Evolutionary conservation across 2,888 invertebrate genomes (phyloP), one percentile per base, ranked within the genome.

Genomic region (Machimus rusticus): DNA sequence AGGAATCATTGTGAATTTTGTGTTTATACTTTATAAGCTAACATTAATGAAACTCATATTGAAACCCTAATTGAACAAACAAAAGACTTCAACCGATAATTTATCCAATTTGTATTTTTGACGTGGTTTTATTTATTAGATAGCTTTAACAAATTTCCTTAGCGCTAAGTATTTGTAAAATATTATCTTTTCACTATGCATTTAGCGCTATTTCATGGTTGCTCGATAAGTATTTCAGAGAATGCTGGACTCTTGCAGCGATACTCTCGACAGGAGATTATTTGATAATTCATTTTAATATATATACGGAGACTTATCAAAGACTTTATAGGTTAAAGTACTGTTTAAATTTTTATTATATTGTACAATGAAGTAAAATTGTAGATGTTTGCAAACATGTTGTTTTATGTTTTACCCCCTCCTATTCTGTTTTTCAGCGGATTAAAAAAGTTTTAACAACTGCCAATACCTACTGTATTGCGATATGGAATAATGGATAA

Each of bases 91-190:
- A 66, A 28, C 28, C 9, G 28, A 37, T 77, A 16, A 39, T 77
- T 77, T 66, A 66, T 66, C 66, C 66, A 66, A 23, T 66, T 66
- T 84, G 34, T 66, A 34, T 23, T 79, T 79, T 79, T 66, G 66
- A 79, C 46, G 51, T 51, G 23, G 37, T 46, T n/a, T 66, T 84
- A 84, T 84, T 84, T 84, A 84, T 84, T 84, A 84, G 82, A 84
- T 84, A 84, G 82, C 66, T 84, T 84, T 84, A 84, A 84, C 82
- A 84, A 84, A 84, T 84, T 84, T 84, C 14, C 66, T 84, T 84
- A 84, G 39, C 66, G 57, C n/a, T 82, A 66, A 84, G 66, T 39
- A 81, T 66, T 66, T 84, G 82, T 84, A 84, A 66, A 66, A 84
- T 66, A 34, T 34, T 82, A 57, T 34, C 14, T 66, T 84, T 66